Evolutionary conservation across 1,140 invertebrate species (phyloP).

Genomic region (Drosophila nigrodunni): DNA sequence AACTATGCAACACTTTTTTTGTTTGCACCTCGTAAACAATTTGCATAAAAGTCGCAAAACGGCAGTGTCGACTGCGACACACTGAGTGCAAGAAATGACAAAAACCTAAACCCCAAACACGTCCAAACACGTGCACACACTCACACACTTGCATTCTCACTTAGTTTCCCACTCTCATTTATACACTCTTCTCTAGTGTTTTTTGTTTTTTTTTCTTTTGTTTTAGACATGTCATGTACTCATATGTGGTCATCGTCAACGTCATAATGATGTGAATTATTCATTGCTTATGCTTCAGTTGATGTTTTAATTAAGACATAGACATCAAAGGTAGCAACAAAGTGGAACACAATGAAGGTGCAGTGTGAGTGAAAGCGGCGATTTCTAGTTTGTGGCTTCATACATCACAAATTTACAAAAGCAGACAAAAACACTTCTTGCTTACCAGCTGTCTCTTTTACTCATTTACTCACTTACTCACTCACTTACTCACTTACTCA

Average conservation of each 20-base stretch:
- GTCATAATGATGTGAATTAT: constrained; percentile 73
- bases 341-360: constrained; percentile 21
- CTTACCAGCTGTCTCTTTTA: neutral
- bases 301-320: constrained; percentile 72
- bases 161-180: neutral
- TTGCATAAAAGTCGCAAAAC: constrained; percentile 66
- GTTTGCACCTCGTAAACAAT: constrained; percentile 42
- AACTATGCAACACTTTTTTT: constrained; percentile 59
- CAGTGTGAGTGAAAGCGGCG: neutral
- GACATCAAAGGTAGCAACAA: constrained; percentile 36
- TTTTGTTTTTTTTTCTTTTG: neutral
- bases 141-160: neutral
- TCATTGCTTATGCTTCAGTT: constrained; percentile 75
- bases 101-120: constrained; percentile 3
- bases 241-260: constrained; percentile 34
- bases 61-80: neutral
- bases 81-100: constrained; percentile 26
- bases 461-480: neutral
- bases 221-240: constrained; percentile 13
- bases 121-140: neutral
- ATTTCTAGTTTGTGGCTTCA: constrained; percentile 9
- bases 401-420: constrained; percentile 34
- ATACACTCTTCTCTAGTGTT: neutral
- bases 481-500: neutral
- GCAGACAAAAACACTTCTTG: constrained; percentile 5